Conservation (phyloP, 2,113 vertebrate genomes). For the Spilogale gracilis region DNA sequence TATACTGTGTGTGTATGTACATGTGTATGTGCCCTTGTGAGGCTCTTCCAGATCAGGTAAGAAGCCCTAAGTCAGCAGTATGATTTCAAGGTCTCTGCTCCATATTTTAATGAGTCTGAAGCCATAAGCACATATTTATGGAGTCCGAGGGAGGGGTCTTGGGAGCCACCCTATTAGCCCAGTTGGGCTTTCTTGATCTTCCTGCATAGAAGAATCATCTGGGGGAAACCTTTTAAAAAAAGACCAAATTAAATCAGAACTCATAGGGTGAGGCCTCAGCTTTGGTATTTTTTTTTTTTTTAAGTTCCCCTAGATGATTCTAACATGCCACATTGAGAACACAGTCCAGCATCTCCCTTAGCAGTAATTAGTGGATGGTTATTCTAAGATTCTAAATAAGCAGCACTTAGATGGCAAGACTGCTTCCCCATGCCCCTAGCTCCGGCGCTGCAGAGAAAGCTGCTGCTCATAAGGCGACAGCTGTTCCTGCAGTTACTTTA, state of each 20-base stretch:
- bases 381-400: neutral
- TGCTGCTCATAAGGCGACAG: neutral
- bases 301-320: neutral
- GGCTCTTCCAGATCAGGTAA: neutral
- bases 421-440: neutral
- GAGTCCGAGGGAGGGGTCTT: neutral
- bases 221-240: neutral
- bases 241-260: neutral
- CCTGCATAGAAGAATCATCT: neutral
- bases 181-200: neutral
- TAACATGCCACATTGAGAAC: neutral
- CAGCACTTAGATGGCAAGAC: neutral
- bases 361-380: neutral
- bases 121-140: neutral
- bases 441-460: neutral
- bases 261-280: neutral
- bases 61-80: neutral
- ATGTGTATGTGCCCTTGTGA: neutral
- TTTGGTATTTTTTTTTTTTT: neutral
- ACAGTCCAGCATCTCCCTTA: neutral
- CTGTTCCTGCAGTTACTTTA: neutral
- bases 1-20: neutral
- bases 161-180: neutral
- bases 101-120: neutral
- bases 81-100: neutral